phyloP scores from a whole-genome alignment of 1,140 invertebrate species.

The Alviniconcha marisindica region DNA sequence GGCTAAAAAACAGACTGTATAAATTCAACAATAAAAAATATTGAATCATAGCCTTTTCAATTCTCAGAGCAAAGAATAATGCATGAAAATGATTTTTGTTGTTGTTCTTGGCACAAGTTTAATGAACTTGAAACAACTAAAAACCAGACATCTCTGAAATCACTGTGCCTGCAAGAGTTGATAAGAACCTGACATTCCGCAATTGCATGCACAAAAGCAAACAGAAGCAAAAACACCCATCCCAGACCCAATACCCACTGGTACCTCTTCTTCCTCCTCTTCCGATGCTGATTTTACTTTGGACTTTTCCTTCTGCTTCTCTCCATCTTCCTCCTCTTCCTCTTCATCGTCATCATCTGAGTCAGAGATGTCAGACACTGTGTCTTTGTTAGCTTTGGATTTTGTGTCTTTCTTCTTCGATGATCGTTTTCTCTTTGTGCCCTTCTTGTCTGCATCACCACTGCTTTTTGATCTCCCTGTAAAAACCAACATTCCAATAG shows the following conservation, averaged over 20 bases:
- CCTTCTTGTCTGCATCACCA: conserved; percentile 29
- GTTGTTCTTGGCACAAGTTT: no score
- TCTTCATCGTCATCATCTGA: conserved; percentile 47
- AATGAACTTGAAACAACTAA: no score
- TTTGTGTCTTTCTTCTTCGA: conserved; percentile 51
- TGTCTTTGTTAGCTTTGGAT: conserved; percentile 51
- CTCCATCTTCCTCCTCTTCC: conserved; percentile 48
- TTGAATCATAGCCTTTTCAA: no score
- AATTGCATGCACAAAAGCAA: not conserved
- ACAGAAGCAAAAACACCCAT: no score
- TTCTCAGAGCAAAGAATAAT: no score
- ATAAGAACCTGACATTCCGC: not conserved
- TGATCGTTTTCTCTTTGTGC: conserved; percentile 44
- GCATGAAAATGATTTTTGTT: no score
- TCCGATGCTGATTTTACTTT: conserved; percentile 46
- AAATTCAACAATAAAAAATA: no score
- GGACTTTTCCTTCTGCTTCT: conserved; percentile 47
- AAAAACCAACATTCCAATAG: not conserved
- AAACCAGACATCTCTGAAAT: no score
- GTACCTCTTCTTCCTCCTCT: conserved; percentile 49
- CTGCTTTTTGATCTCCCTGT: conserved; percentile 35
- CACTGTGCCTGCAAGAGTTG: no score
- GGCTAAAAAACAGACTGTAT: conserved; percentile 34
- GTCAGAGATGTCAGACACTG: conserved; percentile 47
- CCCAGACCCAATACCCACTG: not conserved